phyloP scores from a whole-genome alignment of 2,113 vertebrate genomes.

The Zosterops lateralis region DNA sequence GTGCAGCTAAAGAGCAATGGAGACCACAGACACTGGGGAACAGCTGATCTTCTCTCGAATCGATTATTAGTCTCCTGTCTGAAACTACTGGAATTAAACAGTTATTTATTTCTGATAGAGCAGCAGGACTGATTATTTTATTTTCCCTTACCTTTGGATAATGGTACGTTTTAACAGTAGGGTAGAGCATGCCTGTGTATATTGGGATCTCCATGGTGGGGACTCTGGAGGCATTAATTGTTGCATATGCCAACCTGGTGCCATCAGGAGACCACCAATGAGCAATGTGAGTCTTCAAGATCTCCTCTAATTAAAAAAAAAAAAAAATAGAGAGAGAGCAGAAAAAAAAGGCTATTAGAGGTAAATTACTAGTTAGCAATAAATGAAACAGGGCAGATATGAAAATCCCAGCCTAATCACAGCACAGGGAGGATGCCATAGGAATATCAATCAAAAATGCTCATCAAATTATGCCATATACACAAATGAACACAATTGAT shows the following conservation, averaged over 20 bases:
- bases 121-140: neutral
- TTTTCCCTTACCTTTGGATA: slow-evolving; percentile 89
- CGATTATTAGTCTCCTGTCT: neutral
- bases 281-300: slow-evolving; percentile 89
- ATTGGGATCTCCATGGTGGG: slow-evolving; percentile 92
- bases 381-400: neutral
- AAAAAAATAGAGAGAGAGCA: neutral
- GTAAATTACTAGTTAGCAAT: neutral
- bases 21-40: neutral
- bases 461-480: slow-evolving; percentile 2
- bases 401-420: slow-evolving; percentile 2
- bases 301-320: slow-evolving; percentile 83
- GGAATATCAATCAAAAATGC: slow-evolving; percentile 22
- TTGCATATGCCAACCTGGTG: slow-evolving; percentile 89
- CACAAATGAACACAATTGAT: slow-evolving; percentile 23
- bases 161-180: slow-evolving; percentile 85
- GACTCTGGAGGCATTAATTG: slow-evolving; percentile 92
- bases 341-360: neutral
- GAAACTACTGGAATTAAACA: neutral
- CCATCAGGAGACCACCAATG: slow-evolving; percentile 99
- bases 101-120: neutral
- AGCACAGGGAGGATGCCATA: neutral
- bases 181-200: slow-evolving; percentile 87
- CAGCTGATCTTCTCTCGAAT: neutral
- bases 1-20: neutral